Evolutionary conservation across 1,140 invertebrate genomes (phyloP), one percentile per base, ranked within the genome.

Genomic region (Scaptomyza montana): DNA sequence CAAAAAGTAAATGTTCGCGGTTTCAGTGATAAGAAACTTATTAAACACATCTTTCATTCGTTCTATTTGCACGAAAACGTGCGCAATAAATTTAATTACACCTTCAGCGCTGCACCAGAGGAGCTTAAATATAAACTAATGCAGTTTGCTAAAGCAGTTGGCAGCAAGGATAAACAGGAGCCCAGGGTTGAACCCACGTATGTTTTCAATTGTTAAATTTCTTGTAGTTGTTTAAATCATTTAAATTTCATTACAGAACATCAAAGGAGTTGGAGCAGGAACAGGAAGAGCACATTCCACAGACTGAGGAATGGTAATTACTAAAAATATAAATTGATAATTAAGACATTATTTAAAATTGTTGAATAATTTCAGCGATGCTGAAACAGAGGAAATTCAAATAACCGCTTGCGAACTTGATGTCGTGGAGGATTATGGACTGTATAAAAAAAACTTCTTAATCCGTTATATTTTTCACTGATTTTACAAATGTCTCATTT

Each of bases 71-170:
- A 72, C 1, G 10, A 12, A 12, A 39, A n/a, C 2, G 13, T 47
- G 10, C 54, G 54, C 4, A 19, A 46, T 5, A n/a, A 41, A 13
- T 59, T 59, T 13, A 59, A 72, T 10, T 66, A n/a, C 9, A 51
- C 66, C 60, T 66, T 72, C 13, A 12, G 66, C 33, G 63, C 55
- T 2, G 69, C 69, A 6, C 69, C 69, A 13, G 5, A 13, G 6
- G 6, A 41, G 10, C 39, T 66, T 0, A 36, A 30, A 12, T 2
- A 28, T 0, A 33, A 13, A 28, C 19, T 72, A 4, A 39, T 54
- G 30, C 16, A 66, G 19, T 12, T 59, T 30, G 55, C 69, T 2
- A 4, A 10, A 12, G 19, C 5, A 5, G 5, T 71, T 12, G 6
- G 6, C 4, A 28, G 4, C 5, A 28, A 19, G 9, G n/a, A 2